Evolutionary conservation across 2,113 vertebrate genomes (phyloP), one percentile per base, ranked within the genome.

Genomic region (Orcinus orca): DNA sequence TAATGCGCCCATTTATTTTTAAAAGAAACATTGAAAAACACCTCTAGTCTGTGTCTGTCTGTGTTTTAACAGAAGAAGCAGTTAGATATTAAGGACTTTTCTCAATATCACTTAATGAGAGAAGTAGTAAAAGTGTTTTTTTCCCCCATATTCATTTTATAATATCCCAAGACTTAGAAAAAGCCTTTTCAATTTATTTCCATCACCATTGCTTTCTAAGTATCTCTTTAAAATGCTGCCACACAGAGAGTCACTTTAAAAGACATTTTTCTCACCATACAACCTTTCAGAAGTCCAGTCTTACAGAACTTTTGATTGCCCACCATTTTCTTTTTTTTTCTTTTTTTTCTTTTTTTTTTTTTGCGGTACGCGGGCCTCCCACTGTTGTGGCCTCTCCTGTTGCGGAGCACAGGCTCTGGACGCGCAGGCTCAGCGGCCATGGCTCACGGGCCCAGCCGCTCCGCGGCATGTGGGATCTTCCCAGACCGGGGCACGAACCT

Each of bases 281-380:
- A 53, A 65, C 36, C 31, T 71, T 90, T 89, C 31, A 63, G 70
- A 94, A 86, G 44, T 55, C 2, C 17, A 70, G 4, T 92, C 41
- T 73, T 84, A 88, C 13, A 97, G 36, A 96, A 90, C 25, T 88
- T 93, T 95, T 83, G 73, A 65, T 53, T 89, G 65, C 58, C 6
- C 2, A 65, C 47, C 50, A 60, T 80, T 93, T 95, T 95, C 31
- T 63, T 80, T 89, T 74, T 90, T 44, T 44, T 44, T 44, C 7
- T 44, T 44, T 44, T 44, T 41, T 41, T 44, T 41, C 38, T 44
- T 44, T 44, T 2, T 44, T 44, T 44, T 41, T 44, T 44, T 44
- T 44, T 44, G 44, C 44, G 44, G 44, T 44, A 44, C 44, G 44
- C 44, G 8, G 8, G 44, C 44, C 44, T 44, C 44, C 44, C 8